A percentile compares a stretch with the other conserved stretches of the same genome.
Evolutionary conservation across 2,797 vertebrate species (phyloP).

Genomic region (Anisognathus igniventris): DNA sequence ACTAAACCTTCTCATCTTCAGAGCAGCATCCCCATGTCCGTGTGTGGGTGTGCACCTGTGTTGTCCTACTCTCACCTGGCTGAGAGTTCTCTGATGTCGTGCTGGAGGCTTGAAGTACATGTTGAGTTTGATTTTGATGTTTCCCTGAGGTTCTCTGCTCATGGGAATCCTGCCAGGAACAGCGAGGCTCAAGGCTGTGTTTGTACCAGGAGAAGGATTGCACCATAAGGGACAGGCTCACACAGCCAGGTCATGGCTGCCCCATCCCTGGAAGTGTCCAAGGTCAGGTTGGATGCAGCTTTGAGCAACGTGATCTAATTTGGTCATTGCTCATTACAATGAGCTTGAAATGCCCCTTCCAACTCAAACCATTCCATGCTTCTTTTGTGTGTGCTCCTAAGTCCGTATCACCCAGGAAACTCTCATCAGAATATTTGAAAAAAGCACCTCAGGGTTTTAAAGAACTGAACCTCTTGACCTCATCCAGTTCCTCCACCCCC

Average conservation of each 20-base stretch:
- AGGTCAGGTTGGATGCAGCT: not conserved
- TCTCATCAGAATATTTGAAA: not conserved
- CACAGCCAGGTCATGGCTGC: accelerated
- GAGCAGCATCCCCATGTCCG: not conserved
- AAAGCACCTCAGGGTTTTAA: not conserved
- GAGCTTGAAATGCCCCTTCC: not conserved
- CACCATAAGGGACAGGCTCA: not conserved
- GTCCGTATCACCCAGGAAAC: accelerated
- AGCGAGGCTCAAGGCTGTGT: not conserved
- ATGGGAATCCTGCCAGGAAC: too few species aligned
- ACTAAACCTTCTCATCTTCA: not conserved
- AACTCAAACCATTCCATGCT: not conserved
- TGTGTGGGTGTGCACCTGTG: not conserved
- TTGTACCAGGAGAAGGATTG: not conserved
- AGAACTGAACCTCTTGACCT: accelerated
- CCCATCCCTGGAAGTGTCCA: not conserved
- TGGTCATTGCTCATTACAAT: not conserved
- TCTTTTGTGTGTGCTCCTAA: not conserved
- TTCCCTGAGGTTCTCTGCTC: not conserved
- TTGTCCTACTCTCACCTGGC: not conserved
- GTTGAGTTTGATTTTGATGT: not conserved
- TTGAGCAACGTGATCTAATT: not conserved
- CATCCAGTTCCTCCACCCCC: not conserved
- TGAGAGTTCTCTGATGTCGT: not conserved
- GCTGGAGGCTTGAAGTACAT: not conserved